A percentile compares a stretch with the other conserved stretches of the same genome.
Conservation (phyloP, 1,140 invertebrate genomes). For the Philaenus spumarius region DNA sequence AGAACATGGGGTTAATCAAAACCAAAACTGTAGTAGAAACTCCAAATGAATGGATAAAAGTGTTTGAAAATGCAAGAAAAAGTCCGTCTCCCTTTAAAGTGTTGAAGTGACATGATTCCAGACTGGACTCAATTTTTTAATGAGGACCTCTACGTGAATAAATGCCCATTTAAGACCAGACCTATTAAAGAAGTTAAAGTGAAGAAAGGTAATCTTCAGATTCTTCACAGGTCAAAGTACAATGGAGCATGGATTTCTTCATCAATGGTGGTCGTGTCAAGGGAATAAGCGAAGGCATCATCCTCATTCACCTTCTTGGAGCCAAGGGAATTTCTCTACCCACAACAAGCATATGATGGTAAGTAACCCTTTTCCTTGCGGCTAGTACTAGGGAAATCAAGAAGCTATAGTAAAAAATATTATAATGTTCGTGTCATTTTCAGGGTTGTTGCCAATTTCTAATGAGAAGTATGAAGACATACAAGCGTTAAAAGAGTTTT, state of each 20-base stretch:
- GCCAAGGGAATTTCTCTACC: no score
- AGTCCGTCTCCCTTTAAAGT: conserved; percentile 21
- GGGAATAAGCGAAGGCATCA: no score
- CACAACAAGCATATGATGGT: no score
- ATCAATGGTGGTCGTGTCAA: background rate
- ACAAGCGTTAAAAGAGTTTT: background rate
- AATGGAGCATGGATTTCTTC: no score
- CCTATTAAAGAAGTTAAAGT: conserved; percentile 14
- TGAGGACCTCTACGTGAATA: conserved; percentile 3
- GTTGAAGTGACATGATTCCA: background rate
- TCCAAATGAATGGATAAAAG: conserved; percentile 4
- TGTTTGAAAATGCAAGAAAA: conserved; percentile 9
- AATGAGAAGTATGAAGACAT: conserved; percentile 9
- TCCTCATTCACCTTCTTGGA: background rate
- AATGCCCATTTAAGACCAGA: background rate
- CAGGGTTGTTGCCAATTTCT: conserved; percentile 5
- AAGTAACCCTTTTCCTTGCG: background rate
- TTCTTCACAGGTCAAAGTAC: background rate
- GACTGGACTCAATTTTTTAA: conserved; percentile 7
- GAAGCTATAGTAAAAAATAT: background rate
- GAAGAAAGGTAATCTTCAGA: conserved; percentile 1
- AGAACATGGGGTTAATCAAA: conserved; percentile 14
- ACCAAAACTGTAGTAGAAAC: conserved; percentile 1
- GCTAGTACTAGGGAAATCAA: background rate
- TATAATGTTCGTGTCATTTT: background rate